A percentile compares a stretch with the other conserved stretches of the same genome.
These are phyloP conservation scores for Garrulus glandarius DNA, from an alignment of 2,797 vertebrate genomes.

Conservation along the genomic window DNA sequence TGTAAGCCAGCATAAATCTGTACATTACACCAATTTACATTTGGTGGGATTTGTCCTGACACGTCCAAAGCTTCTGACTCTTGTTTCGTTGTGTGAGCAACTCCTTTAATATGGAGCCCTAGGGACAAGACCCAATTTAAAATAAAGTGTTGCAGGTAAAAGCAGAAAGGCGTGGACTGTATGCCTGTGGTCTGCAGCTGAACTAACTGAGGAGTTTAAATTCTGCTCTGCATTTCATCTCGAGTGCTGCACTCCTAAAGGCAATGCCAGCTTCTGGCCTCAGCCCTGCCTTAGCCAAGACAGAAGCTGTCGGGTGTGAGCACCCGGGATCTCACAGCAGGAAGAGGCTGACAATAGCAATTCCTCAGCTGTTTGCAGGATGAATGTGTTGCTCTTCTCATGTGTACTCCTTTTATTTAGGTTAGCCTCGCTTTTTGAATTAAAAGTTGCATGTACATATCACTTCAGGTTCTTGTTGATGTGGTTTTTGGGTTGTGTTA, in stretches of 20 bases:
- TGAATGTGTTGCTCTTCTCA: neutral
- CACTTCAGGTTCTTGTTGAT: neutral
- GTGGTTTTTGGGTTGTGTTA: neutral
- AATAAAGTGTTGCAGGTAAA: neutral
- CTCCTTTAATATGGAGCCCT: constrained; percentile 36
- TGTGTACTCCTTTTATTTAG: neutral
- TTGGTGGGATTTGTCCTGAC: constrained; percentile 20
- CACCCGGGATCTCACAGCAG: neutral
- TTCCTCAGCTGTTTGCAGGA: neutral
- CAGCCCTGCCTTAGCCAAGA: neutral
- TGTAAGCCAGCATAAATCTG: neutral
- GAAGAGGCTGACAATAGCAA: neutral
- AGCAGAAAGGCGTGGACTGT: neutral
- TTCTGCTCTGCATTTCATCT: neutral
- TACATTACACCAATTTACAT: neutral
- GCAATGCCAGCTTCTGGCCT: neutral
- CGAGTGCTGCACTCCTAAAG: rapidly evolving
- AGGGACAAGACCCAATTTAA: neutral
- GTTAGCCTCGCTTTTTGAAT: neutral
- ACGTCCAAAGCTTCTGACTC: neutral
- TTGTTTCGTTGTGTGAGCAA: neutral
- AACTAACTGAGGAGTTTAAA: neutral
- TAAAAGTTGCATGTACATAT: neutral
- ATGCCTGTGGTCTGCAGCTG: neutral
- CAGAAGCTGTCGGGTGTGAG: neutral